A percentile compares a stretch with the other conserved stretches of the same genome.
Conservation (phyloP, 92 coral and sea anemone genomes). For the Zoanthus sociatus region DNA sequence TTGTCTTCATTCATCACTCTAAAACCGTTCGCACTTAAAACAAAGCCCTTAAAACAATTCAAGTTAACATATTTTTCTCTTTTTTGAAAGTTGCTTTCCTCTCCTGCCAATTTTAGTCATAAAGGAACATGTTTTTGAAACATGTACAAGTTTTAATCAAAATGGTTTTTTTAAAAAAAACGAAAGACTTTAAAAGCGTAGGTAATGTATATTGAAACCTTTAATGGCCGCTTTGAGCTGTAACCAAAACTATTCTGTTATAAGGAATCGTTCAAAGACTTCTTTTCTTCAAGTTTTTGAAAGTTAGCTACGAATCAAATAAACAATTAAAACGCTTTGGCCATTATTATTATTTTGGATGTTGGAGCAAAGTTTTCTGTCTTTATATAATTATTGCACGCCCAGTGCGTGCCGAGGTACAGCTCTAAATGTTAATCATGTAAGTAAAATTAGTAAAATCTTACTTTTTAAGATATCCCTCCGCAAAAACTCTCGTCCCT, state of each 20-base stretch:
- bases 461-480: conserved; percentile 20
- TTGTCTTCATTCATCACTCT: not conserved
- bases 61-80: not conserved
- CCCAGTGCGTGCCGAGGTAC: not conserved
- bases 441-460: not conserved
- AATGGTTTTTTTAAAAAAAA: not conserved
- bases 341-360: not conserved
- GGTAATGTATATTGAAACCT: not conserved
- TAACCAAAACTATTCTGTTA: too few relatives aligned
- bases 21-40: not conserved
- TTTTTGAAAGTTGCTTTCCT: not conserved
- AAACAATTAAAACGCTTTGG: not conserved
- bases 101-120: not conserved
- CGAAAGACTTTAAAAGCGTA: not conserved
- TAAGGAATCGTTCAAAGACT: not conserved
- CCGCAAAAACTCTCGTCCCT: conserved; percentile 34
- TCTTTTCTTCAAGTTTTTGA: not conserved
- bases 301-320: not conserved
- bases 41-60: not conserved
- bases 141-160: not conserved
- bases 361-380: not conserved
- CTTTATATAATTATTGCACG: not conserved
- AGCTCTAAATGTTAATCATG: not conserved
- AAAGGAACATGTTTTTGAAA: not conserved
- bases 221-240: not conserved